Percentiles rank a stretch among this genome's conserved stretches.
phyloP scores from a whole-genome alignment of 2,888 invertebrate species.

The Heteromurus nitidus region DNA sequence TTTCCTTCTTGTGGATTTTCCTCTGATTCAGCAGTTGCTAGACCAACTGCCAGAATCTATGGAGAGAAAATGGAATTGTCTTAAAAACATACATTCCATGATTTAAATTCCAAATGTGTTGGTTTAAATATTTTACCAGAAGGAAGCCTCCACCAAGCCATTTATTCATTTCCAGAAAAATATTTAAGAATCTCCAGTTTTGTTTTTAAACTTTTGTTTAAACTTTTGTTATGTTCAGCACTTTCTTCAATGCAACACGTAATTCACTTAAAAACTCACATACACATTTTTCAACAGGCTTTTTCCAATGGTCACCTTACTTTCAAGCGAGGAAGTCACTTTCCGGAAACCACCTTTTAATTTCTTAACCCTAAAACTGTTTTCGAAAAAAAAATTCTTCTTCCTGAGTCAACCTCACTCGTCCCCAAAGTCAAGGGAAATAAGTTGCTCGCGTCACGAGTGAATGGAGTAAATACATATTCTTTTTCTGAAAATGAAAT shows the following conservation, averaged over 20 bases:
- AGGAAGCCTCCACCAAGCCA: slow-evolving; percentile 50
- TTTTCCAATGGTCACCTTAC: not conserved
- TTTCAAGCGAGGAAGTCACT: not conserved
- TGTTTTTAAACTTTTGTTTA: not conserved
- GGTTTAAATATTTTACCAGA: not conserved
- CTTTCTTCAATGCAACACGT: not conserved
- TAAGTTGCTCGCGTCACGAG: too few species aligned
- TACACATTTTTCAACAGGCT: not conserved
- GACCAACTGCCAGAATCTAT: slow-evolving; percentile 66
- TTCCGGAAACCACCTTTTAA: not conserved
- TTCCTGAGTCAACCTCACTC: too few species aligned
- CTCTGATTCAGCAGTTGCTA: slow-evolving; percentile 61
- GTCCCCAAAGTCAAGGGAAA: too few species aligned
- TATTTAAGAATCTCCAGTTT: not conserved
- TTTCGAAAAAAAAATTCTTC: too few species aligned
- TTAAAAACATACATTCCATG: not conserved
- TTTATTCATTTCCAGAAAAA: slow-evolving; percentile 41
- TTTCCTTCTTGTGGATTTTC: slow-evolving; percentile 19
- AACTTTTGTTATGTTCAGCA: not conserved
- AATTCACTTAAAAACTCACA: not conserved
- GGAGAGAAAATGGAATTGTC: not conserved
- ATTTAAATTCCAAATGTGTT: not conserved
- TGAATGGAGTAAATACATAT: too few species aligned
- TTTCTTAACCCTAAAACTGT: not conserved
- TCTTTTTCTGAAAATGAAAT: too few species aligned